A percentile compares a stretch with the other conserved stretches of the same genome.
These are phyloP conservation scores for Neomicropteryx cornuta DNA, from an alignment of 1,140 invertebrate species.

Conservation along the genomic window DNA sequence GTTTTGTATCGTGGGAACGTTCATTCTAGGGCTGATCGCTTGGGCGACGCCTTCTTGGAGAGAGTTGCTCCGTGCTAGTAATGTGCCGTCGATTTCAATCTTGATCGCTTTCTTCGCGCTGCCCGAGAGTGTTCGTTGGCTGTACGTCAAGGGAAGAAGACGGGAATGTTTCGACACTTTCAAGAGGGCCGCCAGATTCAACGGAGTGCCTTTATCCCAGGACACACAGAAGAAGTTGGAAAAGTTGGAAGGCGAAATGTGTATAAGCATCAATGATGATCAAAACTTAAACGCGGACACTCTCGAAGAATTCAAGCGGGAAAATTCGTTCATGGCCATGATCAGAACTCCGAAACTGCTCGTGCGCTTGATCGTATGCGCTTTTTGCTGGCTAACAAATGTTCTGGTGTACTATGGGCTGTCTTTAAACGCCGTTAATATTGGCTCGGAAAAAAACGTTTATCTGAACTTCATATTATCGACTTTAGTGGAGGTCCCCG, in stretches of 20 bases:
- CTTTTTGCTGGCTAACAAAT: slow-evolving; percentile 37
- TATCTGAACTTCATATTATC: slow-evolving; percentile 42
- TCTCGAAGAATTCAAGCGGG: slow-evolving; percentile 9
- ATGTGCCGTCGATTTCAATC: slow-evolving; percentile 45
- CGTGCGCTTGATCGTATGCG: slow-evolving; percentile 34
- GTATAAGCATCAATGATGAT: slow-evolving; percentile 8
- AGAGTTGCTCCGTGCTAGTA: slow-evolving; percentile 44
- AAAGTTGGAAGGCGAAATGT: slow-evolving; percentile 22
- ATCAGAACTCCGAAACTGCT: slow-evolving; percentile 30
- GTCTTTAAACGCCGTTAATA: slow-evolving; percentile 49
- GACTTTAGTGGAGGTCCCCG: slow-evolving; percentile 40
- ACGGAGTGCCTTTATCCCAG: slow-evolving; percentile 39
- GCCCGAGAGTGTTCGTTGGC: slow-evolving; percentile 53
- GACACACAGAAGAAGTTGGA: slow-evolving; percentile 25
- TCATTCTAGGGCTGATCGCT: slow-evolving; percentile 46
- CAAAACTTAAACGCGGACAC: background rate
- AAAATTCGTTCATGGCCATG: slow-evolving; percentile 22
- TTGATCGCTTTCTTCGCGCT: slow-evolving; percentile 41
- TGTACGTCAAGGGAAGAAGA: slow-evolving; percentile 50
- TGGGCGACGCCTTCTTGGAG: slow-evolving; percentile 54
- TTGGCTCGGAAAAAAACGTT: slow-evolving; percentile 35
- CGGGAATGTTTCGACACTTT: slow-evolving; percentile 43
- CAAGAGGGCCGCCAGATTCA: slow-evolving; percentile 42
- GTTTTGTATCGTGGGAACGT: slow-evolving; percentile 53
- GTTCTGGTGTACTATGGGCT: slow-evolving; percentile 54